Evolutionary conservation across 2,113 vertebrate genomes (phyloP).

Genomic region (Tychaedon coryphoeus): DNA sequence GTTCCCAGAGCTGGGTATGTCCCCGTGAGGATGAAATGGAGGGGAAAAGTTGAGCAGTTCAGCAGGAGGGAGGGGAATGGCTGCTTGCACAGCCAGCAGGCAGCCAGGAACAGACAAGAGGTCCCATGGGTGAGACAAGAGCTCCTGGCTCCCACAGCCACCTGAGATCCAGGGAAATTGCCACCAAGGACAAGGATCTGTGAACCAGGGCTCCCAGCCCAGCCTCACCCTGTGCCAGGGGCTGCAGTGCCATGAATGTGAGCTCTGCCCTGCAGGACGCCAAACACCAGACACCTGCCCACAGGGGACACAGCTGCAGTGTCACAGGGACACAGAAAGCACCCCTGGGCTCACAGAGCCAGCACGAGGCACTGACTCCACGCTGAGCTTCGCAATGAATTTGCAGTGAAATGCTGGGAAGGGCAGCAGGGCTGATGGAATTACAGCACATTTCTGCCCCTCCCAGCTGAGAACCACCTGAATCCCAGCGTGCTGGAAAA

Average conservation of each 20-base stretch:
- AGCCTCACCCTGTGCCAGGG: neutral
- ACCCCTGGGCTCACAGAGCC: neutral
- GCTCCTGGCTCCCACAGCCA: neutral
- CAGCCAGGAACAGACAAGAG: no score
- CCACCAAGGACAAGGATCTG: neutral
- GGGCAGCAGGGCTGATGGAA: neutral
- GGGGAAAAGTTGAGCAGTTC: neutral
- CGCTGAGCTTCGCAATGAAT: neutral
- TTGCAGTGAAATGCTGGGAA: neutral
- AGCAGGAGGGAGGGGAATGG: neutral
- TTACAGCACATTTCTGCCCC: neutral
- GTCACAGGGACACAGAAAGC: no score
- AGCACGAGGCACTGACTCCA: neutral
- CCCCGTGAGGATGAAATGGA: neutral
- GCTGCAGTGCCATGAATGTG: fast-evolving
- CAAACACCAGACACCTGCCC: neutral
- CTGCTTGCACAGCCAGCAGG: neutral
- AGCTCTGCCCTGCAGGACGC: neutral
- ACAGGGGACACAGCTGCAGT: fast-evolving
- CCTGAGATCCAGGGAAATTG: neutral
- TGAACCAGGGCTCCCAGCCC: neutral
- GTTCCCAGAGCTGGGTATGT: fast-evolving
- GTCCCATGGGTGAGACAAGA: fast-evolving
- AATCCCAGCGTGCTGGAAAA: neutral
- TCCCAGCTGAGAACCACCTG: neutral